Conservation (phyloP, 2,113 vertebrate species). For the Colinus virginianus region DNA sequence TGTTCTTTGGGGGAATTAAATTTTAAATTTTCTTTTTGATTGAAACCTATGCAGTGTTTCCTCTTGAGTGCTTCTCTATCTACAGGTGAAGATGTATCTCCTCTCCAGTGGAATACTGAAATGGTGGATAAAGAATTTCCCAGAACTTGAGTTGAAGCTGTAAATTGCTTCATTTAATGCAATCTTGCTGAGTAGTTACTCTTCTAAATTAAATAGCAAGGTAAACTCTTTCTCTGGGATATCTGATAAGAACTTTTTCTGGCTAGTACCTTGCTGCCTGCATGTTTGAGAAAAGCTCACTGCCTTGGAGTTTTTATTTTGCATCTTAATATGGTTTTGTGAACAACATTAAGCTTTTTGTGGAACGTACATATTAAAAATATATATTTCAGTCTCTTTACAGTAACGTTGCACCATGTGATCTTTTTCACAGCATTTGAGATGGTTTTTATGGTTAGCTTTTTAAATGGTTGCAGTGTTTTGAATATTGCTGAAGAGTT, state of each 20-base stretch:
- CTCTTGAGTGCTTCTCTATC: neutral
- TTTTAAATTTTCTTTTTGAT: slow-evolving; percentile 35
- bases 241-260: neutral
- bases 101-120: neutral
- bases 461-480: neutral
- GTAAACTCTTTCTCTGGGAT: neutral
- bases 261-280: neutral
- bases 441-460: neutral
- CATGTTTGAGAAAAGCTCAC: neutral
- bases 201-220: neutral
- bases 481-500: neutral
- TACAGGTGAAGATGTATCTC: neutral
- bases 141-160: neutral
- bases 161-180: neutral
- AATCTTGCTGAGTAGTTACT: neutral
- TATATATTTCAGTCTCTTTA: neutral
- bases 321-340: neutral
- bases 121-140: neutral
- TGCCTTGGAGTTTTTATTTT: neutral
- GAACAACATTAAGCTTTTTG: neutral
- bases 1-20: slow-evolving; percentile 12
- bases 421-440: neutral
- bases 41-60: neutral
- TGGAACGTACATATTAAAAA: neutral
- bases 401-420: neutral